phyloP scores from a whole-genome alignment of 2,797 vertebrate species.

The Brachymystax lenok region DNA sequence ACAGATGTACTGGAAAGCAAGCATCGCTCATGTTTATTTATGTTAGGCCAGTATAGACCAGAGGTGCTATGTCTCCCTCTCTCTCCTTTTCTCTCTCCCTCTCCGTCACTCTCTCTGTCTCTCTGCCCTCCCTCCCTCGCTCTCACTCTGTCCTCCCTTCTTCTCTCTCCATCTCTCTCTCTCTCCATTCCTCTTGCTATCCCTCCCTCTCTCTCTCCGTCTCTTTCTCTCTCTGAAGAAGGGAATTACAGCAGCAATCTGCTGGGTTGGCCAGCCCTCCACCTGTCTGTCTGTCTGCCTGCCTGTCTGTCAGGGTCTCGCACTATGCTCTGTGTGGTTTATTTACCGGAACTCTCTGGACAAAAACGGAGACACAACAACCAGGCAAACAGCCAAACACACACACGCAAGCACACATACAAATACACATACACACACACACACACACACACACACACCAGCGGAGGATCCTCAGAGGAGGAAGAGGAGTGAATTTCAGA shows the following conservation, averaged over 20 bases:
- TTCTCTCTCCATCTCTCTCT: neutral
- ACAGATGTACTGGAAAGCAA: conserved; percentile 55
- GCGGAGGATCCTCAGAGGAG: too few species aligned
- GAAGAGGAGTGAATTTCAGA: too few species aligned
- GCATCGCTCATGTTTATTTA: conserved; percentile 67
- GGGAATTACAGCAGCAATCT: conserved; percentile 59
- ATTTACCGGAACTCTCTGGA: conserved; percentile 69
- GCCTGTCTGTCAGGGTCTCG: conserved; percentile 55
- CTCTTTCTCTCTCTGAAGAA: conserved; percentile 12
- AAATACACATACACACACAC: conserved; percentile 39
- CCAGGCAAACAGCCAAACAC: neutral
- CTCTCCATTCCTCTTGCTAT: neutral
- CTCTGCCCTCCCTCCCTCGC: neutral
- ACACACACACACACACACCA: conserved; percentile 42
- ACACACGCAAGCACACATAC: conserved; percentile 3
- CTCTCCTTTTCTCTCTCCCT: neutral
- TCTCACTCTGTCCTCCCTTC: neutral
- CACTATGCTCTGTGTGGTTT: conserved; percentile 43
- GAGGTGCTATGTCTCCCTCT: conserved; percentile 30
- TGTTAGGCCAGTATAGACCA: conserved; percentile 64
- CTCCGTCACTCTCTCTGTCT: neutral
- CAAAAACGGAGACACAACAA: conserved; percentile 34
- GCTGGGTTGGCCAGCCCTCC: conserved; percentile 41
- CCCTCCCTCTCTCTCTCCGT: conserved; percentile 19
- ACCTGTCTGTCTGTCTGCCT: neutral